Evolutionary conservation across 2,888 invertebrate species (phyloP), one percentile per base, ranked within the genome.

Genomic region (Leptinotarsa rubiginosa): DNA sequence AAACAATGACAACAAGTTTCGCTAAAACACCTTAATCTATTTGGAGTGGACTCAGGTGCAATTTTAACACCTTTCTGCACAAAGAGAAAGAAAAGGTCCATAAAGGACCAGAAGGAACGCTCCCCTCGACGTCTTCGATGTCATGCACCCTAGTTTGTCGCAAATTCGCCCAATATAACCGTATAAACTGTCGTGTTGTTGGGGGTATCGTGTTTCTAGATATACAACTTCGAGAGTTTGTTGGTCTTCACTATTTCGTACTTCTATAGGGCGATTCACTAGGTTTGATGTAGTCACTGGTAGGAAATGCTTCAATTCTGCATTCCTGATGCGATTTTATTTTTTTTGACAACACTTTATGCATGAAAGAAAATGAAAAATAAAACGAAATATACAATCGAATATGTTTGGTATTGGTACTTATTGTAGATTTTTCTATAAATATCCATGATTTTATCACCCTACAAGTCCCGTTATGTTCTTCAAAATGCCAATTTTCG

Each of bases 11-110:
- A 69, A 77, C 80, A 77, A 77, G 78, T 75, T 76, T 73, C 74
- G 73, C 75, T 73, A 84, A 84, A 84, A 85, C 85, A 85, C 85
- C 85, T 86, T 86, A 87, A 87, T 87, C 87, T 86, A 82, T 86
- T 85, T 86, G 85, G 81, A 86, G 86, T 85, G 86, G 85, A 84
- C 82, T 87, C 87, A 87, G 87, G 86, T 87, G 86, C 85, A 85
- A 84, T 85, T 83, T 86, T 86, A 86, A 86, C 86, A 87, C 86
- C 86, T 86, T 81, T 83, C 78, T 80, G 80, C 80, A 81, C 81
- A 82, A 77, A 79, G 79, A 75, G 72, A 76, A 78, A 70, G 73
- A 73, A 70, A 67, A 72, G 71, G 41, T 20, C 18, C 18, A 5
- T n/a, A 47, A 68, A 72, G 64, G 74, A 25, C 65, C 65, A 76